These are phyloP conservation scores for Montipora sp. DNA, from an alignment of 64 coral and sea anemone species.

Conservation along the genomic window DNA sequence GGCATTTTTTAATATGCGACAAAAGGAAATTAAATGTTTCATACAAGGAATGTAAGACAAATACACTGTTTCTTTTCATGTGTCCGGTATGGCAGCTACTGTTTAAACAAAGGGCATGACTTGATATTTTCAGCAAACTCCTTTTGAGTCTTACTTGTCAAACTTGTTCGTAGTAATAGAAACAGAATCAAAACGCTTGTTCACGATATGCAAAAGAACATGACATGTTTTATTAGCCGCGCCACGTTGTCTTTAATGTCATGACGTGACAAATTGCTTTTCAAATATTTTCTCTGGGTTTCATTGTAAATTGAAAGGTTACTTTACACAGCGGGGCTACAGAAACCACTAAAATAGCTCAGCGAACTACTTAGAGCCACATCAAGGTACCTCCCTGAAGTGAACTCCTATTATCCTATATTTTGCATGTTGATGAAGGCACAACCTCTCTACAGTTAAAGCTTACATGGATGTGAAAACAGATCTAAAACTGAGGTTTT, in stretches of 20 bases:
- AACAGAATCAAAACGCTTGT: neutral
- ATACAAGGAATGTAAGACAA: neutral
- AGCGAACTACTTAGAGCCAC: neutral
- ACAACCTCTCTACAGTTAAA: neutral
- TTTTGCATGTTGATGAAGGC: neutral
- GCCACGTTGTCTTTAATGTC: conserved; percentile 23
- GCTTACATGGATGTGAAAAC: neutral
- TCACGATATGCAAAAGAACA: neutral
- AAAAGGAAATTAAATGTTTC: neutral
- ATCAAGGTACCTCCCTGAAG: neutral
- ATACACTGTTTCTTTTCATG: neutral
- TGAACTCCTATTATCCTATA: neutral
- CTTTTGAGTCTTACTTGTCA: neutral
- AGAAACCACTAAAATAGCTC: neutral
- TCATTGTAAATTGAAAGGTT: neutral
- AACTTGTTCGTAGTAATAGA: neutral
- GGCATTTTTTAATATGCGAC: neutral
- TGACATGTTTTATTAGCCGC: conserved; percentile 21
- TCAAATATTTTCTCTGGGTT: conserved; percentile 20
- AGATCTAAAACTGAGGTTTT: neutral
- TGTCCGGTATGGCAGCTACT: neutral
- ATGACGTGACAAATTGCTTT: conserved; percentile 19
- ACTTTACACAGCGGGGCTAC: neutral
- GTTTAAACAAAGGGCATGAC: conserved; percentile 18
- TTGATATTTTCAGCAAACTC: conserved; percentile 19